Base-by-base conservation (phyloP, 1,140 invertebrate genomes). In the Paraescarpia echinospica region DNA sequence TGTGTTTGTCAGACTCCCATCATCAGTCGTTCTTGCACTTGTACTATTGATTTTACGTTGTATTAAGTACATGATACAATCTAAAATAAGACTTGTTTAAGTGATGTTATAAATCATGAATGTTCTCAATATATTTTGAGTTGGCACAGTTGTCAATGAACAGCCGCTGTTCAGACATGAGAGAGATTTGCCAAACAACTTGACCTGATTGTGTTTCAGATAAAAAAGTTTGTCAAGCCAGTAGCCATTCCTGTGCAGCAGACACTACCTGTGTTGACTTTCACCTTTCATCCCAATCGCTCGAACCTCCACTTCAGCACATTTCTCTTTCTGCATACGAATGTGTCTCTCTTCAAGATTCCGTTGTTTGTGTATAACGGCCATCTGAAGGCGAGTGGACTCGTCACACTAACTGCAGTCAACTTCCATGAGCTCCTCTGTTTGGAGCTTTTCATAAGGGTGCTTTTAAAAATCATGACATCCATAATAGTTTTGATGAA, bases 331-430 rank as follows among this genome's bases (percentile, higher is more conserved):
- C 96, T 98, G 89, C 96, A 97, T 94, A 98, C 97, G 18, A 98
- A 98, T 95, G 97, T 98, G 92, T 98, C 98, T 48, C 96, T 96
- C 33, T 97, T 98, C 93, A 95, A 96, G 93, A 96, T 98, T 91
- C 97, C 97, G 41, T 95, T 98, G 91, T 94, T 97, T n/a, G 97
- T 97, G 94, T 98, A 98, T 94, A 97, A 97, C 95, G 98, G 98
- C 35, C 97, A 97, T 94, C 95, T 98, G 35, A 97, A 95, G 94
- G 96, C 96, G 94, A 59, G 92, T 77, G 59, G n/a, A 91, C 8
- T 22, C 90, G 22, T 8, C 33, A 77, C 18, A 14, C 34, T 33
- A 9, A 9, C 89, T 90, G 31, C 34, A 18, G 31, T 12, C 4
- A 41, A 41, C 41, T 41, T 41, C 41, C 41, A 6, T 12, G 41